Base-by-base conservation (phyloP, 1,140 invertebrate genomes). In the Melanaphis sacchari region DNA sequence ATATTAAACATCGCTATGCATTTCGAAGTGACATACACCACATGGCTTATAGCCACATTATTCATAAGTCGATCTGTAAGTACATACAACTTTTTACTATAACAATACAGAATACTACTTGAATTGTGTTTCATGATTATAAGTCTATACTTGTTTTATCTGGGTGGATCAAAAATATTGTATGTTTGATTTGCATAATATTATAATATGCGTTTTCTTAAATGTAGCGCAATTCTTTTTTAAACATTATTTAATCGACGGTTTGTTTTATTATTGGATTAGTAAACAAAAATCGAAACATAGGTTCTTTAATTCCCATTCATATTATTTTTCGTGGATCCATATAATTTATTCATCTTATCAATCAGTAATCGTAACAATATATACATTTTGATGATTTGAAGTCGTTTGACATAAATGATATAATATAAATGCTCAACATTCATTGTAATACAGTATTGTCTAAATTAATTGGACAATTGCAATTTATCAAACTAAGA, bases 21-120 rank as follows among this genome's bases (percentile, higher is more conserved):
- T 49, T 21, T 26, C 31, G 84, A 82, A 52, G 59, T 82, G 24
- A 46, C 40, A 2, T 40, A 15, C 8, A n/a, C n/a, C 18, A 40
- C 15, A 15, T 84, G 91, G 91, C 66, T 92, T 11, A 36, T 92
- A 21, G 91, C 66, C 66, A 52, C 82, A n/a, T n/a, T 76, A 76
- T 36, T 46, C 36, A 76, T 49, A 15, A 46, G 82, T 49, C 43
- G 26, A 26, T 38, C n/a, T 26, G 91, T 92, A 36, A 92, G 91
- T 92, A 91, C 21, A 54, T 8, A 49, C n/a, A 21, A 4, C 24
- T 22, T 43, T 43, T 18, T 46, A 26, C 26, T 21, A 2, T 24
- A 1, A 36, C 22, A 49, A 18, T 49, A 31, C 7, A 36, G 8
- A 49, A 18, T 49, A 31, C 7, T 46, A 36, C 43, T 22, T 43